Evolutionary conservation across 2,113 vertebrate genomes (phyloP).

Genomic region (Ammodytes marinus): DNA sequence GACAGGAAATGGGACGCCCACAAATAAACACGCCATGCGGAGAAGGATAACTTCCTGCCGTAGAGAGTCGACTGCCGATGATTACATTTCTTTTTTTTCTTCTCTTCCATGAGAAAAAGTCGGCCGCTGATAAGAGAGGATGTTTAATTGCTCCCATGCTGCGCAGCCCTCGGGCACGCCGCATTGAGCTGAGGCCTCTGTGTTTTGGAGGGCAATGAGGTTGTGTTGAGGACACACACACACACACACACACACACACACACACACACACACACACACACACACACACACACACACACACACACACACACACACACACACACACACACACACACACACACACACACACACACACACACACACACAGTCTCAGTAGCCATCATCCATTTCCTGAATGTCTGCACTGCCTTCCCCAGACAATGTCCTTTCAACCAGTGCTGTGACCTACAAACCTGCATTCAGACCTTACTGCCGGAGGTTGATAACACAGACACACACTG

Average conservation of each 20-base stretch:
- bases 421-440: constrained; percentile 36
- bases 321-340: constrained; percentile 23
- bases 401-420: constrained; percentile 60
- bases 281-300: constrained; percentile 13
- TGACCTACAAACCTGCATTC: constrained; percentile 64
- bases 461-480: constrained; percentile 32
- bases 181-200: not conserved
- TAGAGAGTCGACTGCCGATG: constrained; percentile 1
- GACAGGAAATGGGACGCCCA: constrained; percentile 73
- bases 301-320: not conserved
- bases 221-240: constrained; percentile 20
- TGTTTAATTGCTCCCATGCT: constrained; percentile 76
- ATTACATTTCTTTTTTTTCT: constrained; percentile 19
- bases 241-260: not conserved
- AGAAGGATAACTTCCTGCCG: constrained; percentile 70
- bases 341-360: constrained; percentile 34
- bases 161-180: constrained; percentile 40
- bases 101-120: constrained; percentile 60
- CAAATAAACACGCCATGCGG: constrained; percentile 68
- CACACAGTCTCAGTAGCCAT: constrained; percentile 38
- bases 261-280: constrained; percentile 34
- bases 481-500: constrained; percentile 24
- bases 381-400: constrained; percentile 69
- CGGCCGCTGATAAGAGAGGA: constrained; percentile 57
- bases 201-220: constrained; percentile 41